Evolutionary conservation across 37 sponge, comb jelly and placozoan species (phyloP).

Genomic region (Petrosia ficiformis): DNA sequence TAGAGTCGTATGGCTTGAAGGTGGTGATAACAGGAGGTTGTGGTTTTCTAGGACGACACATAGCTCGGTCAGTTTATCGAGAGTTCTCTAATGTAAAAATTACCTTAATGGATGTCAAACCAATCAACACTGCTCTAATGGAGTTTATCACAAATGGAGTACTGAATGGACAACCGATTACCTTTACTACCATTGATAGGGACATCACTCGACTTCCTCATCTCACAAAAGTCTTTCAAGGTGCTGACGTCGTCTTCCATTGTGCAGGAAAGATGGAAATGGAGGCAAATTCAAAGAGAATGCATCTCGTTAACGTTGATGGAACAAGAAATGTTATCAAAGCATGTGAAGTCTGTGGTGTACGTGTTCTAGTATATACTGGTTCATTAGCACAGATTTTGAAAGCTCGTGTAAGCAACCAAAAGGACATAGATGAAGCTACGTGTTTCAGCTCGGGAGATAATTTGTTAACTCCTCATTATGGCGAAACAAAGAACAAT

Average conservation of each 20-base stretch:
- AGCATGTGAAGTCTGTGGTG: conserved; percentile 59
- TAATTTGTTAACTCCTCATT: too few species aligned
- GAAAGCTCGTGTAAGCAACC: not conserved
- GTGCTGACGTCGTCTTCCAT: conserved; percentile 49
- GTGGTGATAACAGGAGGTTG: conserved; percentile 55
- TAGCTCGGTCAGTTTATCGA: conserved; percentile 29
- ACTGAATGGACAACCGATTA: too few species aligned
- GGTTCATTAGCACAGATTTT: conserved; percentile 40
- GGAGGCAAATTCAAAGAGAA: conserved; percentile 28
- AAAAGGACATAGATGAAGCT: conserved; percentile 9
- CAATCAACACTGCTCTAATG: conserved; percentile 1
- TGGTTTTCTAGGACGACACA: conserved; percentile 33
- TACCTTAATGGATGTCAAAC: conserved; percentile 14
- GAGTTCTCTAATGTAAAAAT: too few species aligned
- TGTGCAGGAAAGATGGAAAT: conserved; percentile 45
- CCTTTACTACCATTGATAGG: not conserved
- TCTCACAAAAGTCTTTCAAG: conserved; percentile 7
- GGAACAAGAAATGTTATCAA: conserved; percentile 54
- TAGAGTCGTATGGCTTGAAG: too few species aligned
- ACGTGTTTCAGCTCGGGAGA: too few species aligned
- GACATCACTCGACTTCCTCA: conserved; percentile 2
- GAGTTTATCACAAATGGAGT: conserved; percentile 34
- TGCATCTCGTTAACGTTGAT: conserved; percentile 42
- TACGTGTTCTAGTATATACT: conserved; percentile 29
- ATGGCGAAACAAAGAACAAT: conserved; percentile 44